phyloP scores from a whole-genome alignment of 2,888 invertebrate genomes.

The Caradrina kadenii region DNA sequence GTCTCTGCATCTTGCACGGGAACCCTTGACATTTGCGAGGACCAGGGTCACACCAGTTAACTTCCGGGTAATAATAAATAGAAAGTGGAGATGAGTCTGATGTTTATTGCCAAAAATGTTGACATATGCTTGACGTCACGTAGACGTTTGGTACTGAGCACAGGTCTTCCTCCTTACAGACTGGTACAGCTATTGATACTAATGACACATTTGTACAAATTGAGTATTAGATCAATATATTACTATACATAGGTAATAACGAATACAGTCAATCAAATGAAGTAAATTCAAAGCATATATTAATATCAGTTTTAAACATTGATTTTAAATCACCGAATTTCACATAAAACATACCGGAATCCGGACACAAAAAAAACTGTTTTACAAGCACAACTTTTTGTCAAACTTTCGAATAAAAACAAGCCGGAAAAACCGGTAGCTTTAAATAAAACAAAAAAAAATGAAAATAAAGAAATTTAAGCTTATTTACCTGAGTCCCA shows the following conservation, averaged over 20 bases:
- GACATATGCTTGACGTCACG: slow-evolving; percentile 24
- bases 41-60: slow-evolving; percentile 20
- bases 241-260: too few species aligned
- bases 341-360: not conserved
- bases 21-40: not conserved
- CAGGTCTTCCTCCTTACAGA: not conserved
- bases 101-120: not conserved
- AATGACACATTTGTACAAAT: not conserved
- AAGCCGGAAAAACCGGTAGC: slow-evolving; percentile 18
- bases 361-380: slow-evolving; percentile 2
- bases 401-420: slow-evolving; percentile 51
- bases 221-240: not conserved
- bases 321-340: not conserved
- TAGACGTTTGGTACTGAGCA: not conserved
- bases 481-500: slow-evolving; percentile 63
- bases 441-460: not conserved
- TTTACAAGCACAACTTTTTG: slow-evolving; percentile 22
- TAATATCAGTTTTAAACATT: not conserved
- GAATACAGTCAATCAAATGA: not conserved
- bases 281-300: not conserved
- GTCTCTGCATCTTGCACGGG: rapidly evolving
- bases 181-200: not conserved
- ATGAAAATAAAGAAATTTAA: slow-evolving; percentile 15
- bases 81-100: slow-evolving; percentile 33
- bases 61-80: slow-evolving; percentile 35